Percentiles rank a stretch among this genome's conserved stretches.
These are phyloP conservation scores for Sciaenops ocellatus DNA, from an alignment of 2,797 vertebrate species.

Conservation along the genomic window DNA sequence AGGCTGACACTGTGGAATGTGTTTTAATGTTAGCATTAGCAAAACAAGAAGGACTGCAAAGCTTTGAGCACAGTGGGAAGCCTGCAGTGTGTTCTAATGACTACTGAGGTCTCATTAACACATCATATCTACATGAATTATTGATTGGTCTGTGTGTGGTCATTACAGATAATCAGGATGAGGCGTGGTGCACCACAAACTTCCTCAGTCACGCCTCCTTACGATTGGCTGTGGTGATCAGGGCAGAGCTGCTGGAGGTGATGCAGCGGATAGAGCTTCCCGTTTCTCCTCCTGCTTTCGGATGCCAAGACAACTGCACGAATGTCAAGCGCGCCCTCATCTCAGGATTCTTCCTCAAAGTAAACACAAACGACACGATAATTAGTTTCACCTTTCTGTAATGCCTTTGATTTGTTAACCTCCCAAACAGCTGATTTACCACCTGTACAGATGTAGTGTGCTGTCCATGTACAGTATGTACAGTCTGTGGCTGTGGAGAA, in stretches of 20 bases:
- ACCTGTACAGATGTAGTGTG: too few relatives aligned
- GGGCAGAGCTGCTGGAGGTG: constrained; percentile 91
- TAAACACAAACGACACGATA: constrained; percentile 46
- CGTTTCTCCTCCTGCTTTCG: constrained; percentile 91
- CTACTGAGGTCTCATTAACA: not conserved
- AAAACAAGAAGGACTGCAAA: not conserved
- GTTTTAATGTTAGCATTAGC: not conserved
- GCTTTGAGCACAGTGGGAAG: not conserved
- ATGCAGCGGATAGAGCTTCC: constrained; percentile 96
- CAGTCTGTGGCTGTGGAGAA: too few relatives aligned
- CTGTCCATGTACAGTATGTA: too few relatives aligned
- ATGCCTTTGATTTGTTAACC: not conserved
- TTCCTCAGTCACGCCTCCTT: constrained; percentile 86
- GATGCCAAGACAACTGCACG: constrained; percentile 90
- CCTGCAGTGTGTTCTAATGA: not conserved
- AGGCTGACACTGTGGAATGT: not conserved
- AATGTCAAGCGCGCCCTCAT: constrained; percentile 94
- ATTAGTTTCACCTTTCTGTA: not conserved
- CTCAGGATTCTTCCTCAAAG: constrained; percentile 96
- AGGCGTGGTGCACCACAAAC: constrained; percentile 91
- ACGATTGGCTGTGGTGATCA: constrained; percentile 88
- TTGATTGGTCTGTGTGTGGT: constrained; percentile 12
- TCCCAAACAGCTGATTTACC: not conserved
- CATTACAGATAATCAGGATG: constrained; percentile 87
- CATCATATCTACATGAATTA: not conserved